Conservation (phyloP, 2,797 vertebrate genomes). For the Syngnathus acus region DNA sequence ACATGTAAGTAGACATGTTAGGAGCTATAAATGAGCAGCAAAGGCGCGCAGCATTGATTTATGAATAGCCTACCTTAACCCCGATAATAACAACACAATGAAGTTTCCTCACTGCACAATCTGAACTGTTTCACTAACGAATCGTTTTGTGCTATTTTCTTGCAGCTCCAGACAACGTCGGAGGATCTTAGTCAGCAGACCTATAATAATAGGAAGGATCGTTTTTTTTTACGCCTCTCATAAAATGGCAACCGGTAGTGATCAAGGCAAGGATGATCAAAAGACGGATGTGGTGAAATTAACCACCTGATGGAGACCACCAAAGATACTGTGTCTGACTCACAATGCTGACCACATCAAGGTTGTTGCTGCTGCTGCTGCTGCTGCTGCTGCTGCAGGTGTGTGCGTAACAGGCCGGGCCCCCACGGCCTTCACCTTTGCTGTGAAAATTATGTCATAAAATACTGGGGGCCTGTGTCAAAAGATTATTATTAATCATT, state of each 20-base stretch:
- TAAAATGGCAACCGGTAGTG: constrained; percentile 63
- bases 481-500: neutral
- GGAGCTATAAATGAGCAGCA: neutral
- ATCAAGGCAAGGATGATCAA: constrained; percentile 40
- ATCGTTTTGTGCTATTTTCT: constrained; percentile 33
- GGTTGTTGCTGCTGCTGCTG: neutral
- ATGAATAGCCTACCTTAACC: neutral
- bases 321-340: constrained; percentile 37
- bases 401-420: constrained; percentile 34
- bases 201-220: constrained; percentile 29
- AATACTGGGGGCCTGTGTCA: constrained; percentile 21
- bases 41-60: neutral
- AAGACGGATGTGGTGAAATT: constrained; percentile 42
- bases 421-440: constrained; percentile 31
- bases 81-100: constrained; percentile 7
- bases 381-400: constrained; percentile 36
- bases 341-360: constrained; percentile 37
- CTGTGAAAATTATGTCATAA: constrained; percentile 58
- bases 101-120: constrained; percentile 27
- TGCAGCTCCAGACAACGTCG: constrained; percentile 56
- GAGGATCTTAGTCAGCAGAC: constrained; percentile 24
- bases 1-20: constrained; percentile 64
- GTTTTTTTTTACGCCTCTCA: constrained; percentile 21
- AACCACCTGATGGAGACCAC: constrained; percentile 58
- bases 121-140: neutral